These are phyloP conservation scores for Micropoecilia bifurca DNA, from an alignment of 2,797 vertebrate genomes.

Conservation along the genomic window DNA sequence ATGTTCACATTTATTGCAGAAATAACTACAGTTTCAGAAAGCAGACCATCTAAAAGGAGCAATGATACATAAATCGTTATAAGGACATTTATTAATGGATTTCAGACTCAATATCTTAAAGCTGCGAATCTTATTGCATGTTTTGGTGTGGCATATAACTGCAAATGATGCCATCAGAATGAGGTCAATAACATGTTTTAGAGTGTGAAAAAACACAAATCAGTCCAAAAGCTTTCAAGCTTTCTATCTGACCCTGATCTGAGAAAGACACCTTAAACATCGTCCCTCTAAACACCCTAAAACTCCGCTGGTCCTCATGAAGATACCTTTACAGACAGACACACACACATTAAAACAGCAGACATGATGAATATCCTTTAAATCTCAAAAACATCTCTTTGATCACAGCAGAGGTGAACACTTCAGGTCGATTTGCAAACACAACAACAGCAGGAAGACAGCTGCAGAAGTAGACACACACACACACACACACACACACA, in stretches of 20 bases:
- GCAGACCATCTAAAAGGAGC: constrained; percentile 5
- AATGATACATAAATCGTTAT: not conserved
- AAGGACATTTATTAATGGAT: not conserved
- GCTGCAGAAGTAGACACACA: constrained; percentile 14
- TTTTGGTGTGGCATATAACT: not conserved
- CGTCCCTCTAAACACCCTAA: not conserved
- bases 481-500: constrained; percentile 22
- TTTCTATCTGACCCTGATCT: not conserved
- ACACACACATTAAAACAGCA: not conserved
- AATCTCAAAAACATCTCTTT: constrained; percentile 16
- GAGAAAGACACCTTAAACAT: not conserved
- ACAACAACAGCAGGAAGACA: constrained; percentile 8
- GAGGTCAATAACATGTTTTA: not conserved
- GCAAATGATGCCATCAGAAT: not conserved
- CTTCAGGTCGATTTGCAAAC: not conserved
- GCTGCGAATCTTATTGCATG: not conserved
- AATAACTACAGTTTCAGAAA: constrained; percentile 37
- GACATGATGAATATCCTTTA: not conserved
- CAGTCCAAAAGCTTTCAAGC: not conserved
- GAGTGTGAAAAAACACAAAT: not conserved
- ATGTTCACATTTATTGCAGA: constrained; percentile 51
- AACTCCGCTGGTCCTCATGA: constrained; percentile 10
- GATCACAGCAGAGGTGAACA: constrained; percentile 13
- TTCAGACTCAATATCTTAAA: not conserved
- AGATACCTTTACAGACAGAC: constrained; percentile 3